phyloP scores from a whole-genome alignment of 2,113 vertebrate species.

The Ibidorhyncha struthersii region DNA sequence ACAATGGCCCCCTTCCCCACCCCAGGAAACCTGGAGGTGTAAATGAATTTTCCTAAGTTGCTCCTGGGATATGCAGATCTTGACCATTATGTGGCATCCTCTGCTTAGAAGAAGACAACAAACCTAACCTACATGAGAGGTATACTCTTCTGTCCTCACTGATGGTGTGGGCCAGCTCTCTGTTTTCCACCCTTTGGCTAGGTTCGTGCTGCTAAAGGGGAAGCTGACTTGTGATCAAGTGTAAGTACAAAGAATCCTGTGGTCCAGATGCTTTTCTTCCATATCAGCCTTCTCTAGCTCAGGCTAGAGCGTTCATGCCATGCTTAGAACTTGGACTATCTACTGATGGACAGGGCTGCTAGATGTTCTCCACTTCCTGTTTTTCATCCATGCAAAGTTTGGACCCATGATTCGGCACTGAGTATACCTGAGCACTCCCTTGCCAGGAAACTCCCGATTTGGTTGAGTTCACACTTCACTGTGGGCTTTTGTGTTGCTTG shows the following conservation, averaged over 20 bases:
- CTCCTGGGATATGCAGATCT: not conserved
- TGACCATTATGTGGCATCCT: not conserved
- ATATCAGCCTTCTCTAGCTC: not conserved
- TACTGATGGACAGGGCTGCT: not conserved
- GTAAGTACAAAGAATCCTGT: conserved; percentile 46
- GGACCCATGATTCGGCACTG: not conserved
- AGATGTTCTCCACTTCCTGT: not conserved
- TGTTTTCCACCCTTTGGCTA: conserved; percentile 52
- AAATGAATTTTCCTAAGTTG: conserved; percentile 18
- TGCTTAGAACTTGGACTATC: not conserved
- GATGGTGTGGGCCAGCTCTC: conserved; percentile 41
- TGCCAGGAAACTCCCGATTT: not conserved
- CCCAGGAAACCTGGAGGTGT: conserved; percentile 3
- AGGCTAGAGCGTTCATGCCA: not conserved
- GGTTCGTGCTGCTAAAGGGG: conserved; percentile 19
- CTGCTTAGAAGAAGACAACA: conserved; percentile 17
- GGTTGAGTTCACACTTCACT: not conserved
- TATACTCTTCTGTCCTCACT: not conserved
- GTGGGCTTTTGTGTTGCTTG: not conserved
- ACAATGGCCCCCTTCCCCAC: not conserved
- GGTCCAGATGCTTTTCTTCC: conserved; percentile 9
- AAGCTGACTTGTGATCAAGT: conserved; percentile 26
- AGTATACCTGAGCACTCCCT: not conserved
- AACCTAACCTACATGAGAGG: not conserved
- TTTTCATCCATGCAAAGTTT: not conserved